phyloP scores from a whole-genome alignment of 2,797 vertebrate species.

The Pampus argenteus region DNA sequence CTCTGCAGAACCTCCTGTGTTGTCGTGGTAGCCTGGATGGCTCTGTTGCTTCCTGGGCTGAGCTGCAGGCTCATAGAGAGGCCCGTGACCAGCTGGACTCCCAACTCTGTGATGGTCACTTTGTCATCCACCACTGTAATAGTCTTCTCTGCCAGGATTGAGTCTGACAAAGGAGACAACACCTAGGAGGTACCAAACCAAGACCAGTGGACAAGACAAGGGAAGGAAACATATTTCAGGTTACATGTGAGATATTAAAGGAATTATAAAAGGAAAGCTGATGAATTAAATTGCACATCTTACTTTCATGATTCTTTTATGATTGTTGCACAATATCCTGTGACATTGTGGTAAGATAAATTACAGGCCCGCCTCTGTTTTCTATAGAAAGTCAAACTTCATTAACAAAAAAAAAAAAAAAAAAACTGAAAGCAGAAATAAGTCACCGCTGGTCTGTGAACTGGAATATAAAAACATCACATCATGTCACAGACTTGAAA shows the following conservation, averaged over 20 bases:
- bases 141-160: constrained; percentile 96
- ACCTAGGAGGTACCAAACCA: constrained; percentile 82
- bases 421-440: constrained; percentile 37
- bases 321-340: constrained; percentile 27
- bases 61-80: constrained; percentile 91
- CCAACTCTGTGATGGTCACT: constrained; percentile 93
- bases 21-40: constrained; percentile 88
- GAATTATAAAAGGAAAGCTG: constrained; percentile 12
- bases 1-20: constrained; percentile 92
- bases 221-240: not conserved
- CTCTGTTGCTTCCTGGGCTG: constrained; percentile 86
- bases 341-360: constrained; percentile 44
- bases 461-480: constrained; percentile 41
- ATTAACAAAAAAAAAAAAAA: constrained; percentile 32
- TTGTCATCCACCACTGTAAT: constrained; percentile 94
- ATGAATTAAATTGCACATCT: not conserved
- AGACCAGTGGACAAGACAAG: not conserved
- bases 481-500: constrained; percentile 54
- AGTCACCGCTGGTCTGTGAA: constrained; percentile 25
- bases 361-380: constrained; percentile 21
- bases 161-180: constrained; percentile 95
- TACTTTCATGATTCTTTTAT: constrained; percentile 14
- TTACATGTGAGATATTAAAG: not conserved
- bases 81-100: constrained; percentile 93
- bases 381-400: constrained; percentile 28